A percentile compares a stretch with the other conserved stretches of the same genome.
These are phyloP conservation scores for Scolopax mira DNA, from an alignment of 2,113 vertebrate species.

Conservation along the genomic window DNA sequence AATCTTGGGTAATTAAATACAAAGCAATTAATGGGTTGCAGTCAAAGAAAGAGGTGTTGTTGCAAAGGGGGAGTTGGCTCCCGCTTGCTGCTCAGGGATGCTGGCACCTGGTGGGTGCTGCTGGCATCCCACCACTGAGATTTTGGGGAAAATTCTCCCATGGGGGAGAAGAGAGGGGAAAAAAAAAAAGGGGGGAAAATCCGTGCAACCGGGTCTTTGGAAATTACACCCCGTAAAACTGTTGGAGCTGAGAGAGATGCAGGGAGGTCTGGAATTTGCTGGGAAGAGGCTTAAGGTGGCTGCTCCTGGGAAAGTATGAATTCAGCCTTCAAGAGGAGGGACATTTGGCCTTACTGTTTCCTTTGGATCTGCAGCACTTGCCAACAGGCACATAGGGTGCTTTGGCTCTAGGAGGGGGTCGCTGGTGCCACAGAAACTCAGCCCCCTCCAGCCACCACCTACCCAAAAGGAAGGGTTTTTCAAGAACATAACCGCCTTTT, in stretches of 20 bases:
- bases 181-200: no score
- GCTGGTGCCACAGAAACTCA: background rate
- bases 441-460: background rate
- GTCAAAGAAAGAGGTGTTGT: constrained; percentile 19
- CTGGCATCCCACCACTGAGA: fast-evolving
- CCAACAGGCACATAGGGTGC: fast-evolving
- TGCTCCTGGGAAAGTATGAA: fast-evolving
- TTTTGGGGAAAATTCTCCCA: background rate
- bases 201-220: background rate
- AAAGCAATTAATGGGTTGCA: constrained; percentile 25
- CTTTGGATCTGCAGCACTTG: background rate
- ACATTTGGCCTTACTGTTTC: background rate
- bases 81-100: background rate
- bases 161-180: background rate
- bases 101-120: background rate
- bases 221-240: background rate
- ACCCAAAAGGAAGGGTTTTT: background rate
- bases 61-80: constrained; percentile 36
- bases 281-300: background rate
- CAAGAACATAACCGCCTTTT: background rate
- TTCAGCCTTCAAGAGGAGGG: background rate
- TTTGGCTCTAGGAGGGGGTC: background rate
- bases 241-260: background rate
- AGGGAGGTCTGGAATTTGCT: background rate
- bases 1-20: constrained; percentile 69